Base-by-base conservation (phyloP, 2,113 vertebrate species). In the Cricetomys ansorgei region DNA sequence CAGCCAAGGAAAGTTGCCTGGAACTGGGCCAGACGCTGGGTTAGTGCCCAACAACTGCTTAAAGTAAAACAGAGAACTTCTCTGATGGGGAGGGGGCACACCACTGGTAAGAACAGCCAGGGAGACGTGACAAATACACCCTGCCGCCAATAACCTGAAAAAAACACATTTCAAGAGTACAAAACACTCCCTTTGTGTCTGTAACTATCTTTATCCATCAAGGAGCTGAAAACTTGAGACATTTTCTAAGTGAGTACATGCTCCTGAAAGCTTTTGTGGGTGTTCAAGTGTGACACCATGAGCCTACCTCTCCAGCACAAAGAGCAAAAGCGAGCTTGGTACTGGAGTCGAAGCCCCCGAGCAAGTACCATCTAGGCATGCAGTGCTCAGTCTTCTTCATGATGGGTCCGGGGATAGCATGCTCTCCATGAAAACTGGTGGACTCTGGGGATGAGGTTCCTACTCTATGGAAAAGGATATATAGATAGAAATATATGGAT, bases 391-490 rank as follows among this genome's bases (percentile, higher is more conserved):
- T 53, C n/a, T 2, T 27, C 27, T 43, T 5, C 0, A 11, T 0
- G 4, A 50, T 40, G 37, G 53, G 9, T 19, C 0, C 0, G 2
- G 34, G 21, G 2, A 0, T 34, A 17, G 5, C 9, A 48, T 0
- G 0, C 27, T 59, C 53, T 43, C 43, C 4, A 13, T 0, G 8
- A 73, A 69, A 76, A 79, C 31, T 5, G 4, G 0, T 70, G 55
- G n/a, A 13, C 69, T 53, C 50, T n/a, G 37, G 57, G 16, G 34
- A 3, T 59, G 45, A 25, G 3, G 29, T 43, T 12, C 13, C n/a
- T 12, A 27, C 4, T 1, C 75, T 57, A 1, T 0, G 12, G n/a
- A 81, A n/a, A n/a, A n/a, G n/a, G n/a, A n/a, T n/a, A n/a, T n/a
- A n/a, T n/a, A n/a, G n/a, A n/a, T n/a, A n/a, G n/a, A n/a, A n/a